phyloP scores from a whole-genome alignment of 2,113 vertebrate species.

The Gobio gobio region DNA sequence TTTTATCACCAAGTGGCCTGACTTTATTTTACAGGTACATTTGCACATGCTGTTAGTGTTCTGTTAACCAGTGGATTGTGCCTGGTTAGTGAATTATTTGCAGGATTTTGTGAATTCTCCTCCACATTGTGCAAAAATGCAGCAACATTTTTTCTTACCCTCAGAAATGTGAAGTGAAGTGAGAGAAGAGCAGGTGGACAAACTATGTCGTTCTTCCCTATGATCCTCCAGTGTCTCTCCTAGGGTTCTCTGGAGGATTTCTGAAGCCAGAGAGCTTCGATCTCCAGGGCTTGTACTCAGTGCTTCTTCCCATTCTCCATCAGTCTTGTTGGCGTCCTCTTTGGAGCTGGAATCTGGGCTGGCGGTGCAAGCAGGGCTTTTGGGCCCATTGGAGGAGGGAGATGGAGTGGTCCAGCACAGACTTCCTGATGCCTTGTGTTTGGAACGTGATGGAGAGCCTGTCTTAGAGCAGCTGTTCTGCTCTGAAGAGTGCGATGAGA shows the following conservation, averaged over 20 bases:
- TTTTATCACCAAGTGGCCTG: too few relatives aligned
- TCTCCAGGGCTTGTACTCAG: constrained; percentile 80
- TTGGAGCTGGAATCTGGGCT: constrained; percentile 90
- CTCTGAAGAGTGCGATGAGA: constrained; percentile 98
- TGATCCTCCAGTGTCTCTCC: constrained; percentile 73
- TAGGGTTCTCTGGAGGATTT: constrained; percentile 64
- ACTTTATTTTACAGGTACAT: too few relatives aligned
- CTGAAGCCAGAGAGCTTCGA: constrained; percentile 58
- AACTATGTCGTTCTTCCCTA: constrained; percentile 73
- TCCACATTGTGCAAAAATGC: background rate
- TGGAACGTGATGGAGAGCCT: constrained; percentile 73
- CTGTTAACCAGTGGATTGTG: background rate
- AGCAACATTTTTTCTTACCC: constrained; percentile 72
- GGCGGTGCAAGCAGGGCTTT: constrained; percentile 82
- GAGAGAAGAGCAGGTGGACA: constrained; percentile 85
- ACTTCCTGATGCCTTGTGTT: constrained; percentile 60
- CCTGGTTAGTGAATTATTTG: background rate
- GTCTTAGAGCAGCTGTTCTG: constrained; percentile 86
- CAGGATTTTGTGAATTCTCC: background rate
- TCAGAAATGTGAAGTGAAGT: constrained; percentile 90
- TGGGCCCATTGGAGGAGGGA: constrained; percentile 79
- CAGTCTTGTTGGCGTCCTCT: constrained; percentile 88
- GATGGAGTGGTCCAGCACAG: constrained; percentile 66
- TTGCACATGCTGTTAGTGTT: background rate
- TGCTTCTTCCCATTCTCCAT: constrained; percentile 89